These are phyloP conservation scores for Agrochola litura DNA, from an alignment of 2,888 invertebrate species.

Conservation along the genomic window DNA sequence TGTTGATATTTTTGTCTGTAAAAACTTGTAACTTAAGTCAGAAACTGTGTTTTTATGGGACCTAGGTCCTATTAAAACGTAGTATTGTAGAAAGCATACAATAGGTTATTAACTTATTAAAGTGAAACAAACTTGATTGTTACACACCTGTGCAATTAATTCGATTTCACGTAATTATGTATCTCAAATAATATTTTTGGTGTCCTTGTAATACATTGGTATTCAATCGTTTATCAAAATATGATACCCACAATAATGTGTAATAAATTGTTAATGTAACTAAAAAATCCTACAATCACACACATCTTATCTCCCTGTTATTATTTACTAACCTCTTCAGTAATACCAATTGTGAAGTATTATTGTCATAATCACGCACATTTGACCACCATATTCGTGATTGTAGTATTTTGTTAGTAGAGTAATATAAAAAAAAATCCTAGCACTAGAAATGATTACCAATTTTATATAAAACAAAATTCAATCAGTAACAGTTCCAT, in stretches of 20 bases:
- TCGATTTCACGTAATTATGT: neutral
- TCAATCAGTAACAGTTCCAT: neutral
- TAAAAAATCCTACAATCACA: conserved; percentile 9
- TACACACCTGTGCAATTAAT: conserved; percentile 18
- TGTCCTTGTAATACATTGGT: neutral
- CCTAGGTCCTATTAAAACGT: neutral
- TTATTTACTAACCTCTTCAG: conserved; percentile 29
- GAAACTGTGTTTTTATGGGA: neutral
- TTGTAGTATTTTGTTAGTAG: neutral
- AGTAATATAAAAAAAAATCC: neutral
- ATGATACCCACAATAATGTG: neutral
- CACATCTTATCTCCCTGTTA: conserved; percentile 33
- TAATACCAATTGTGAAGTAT: neutral
- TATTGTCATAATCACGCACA: conserved; percentile 24
- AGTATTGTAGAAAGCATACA: neutral
- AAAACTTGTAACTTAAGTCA: neutral
- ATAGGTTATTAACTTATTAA: conserved; percentile 44
- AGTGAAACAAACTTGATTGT: neutral
- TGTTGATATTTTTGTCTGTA: conserved; percentile 2
- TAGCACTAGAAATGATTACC: neutral
- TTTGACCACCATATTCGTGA: neutral
- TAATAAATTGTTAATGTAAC: conserved; percentile 5
- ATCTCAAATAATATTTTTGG: neutral
- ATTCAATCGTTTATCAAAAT: neutral
- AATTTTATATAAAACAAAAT: neutral